Percentiles rank a stretch among this genome's conserved stretches.
Conservation (phyloP, 2,113 vertebrate species). For the Hemichromis elongatus region DNA sequence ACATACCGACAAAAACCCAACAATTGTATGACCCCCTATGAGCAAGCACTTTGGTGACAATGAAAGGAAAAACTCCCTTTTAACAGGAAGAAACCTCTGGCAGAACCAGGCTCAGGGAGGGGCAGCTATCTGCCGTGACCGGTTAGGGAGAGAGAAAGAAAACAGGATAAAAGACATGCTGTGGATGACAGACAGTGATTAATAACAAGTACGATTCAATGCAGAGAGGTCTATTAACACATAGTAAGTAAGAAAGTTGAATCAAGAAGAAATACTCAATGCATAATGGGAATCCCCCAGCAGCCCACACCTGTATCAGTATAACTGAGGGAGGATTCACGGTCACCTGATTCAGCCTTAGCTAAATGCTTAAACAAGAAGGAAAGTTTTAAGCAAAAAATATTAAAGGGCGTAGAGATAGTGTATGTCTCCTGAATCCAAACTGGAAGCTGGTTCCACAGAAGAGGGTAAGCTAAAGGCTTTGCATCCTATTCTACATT, state of each 20-base stretch:
- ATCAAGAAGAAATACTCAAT: background rate
- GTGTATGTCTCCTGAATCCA: background rate
- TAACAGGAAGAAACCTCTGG: background rate
- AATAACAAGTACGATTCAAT: background rate
- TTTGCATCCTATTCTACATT: background rate
- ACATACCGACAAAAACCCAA: background rate
- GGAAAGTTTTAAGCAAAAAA: background rate
- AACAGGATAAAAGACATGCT: background rate
- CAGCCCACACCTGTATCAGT: background rate
- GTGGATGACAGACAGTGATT: background rate
- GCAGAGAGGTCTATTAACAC: background rate
- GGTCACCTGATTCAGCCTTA: background rate
- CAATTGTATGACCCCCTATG: background rate
- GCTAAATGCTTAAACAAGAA: background rate
- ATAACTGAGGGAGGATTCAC: background rate
- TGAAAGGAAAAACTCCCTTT: background rate
- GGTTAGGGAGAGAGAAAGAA: fast-evolving
- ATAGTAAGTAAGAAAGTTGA: background rate
- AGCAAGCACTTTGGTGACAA: background rate
- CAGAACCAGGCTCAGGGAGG: background rate
- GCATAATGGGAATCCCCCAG: background rate
- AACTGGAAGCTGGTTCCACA: background rate
- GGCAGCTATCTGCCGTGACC: background rate
- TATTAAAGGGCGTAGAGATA: background rate
- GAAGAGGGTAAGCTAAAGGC: background rate